Percentiles rank a stretch among this genome's conserved stretches.
These are phyloP conservation scores for Myripristis murdjan DNA, from an alignment of 2,797 vertebrate genomes.

Conservation along the genomic window DNA sequence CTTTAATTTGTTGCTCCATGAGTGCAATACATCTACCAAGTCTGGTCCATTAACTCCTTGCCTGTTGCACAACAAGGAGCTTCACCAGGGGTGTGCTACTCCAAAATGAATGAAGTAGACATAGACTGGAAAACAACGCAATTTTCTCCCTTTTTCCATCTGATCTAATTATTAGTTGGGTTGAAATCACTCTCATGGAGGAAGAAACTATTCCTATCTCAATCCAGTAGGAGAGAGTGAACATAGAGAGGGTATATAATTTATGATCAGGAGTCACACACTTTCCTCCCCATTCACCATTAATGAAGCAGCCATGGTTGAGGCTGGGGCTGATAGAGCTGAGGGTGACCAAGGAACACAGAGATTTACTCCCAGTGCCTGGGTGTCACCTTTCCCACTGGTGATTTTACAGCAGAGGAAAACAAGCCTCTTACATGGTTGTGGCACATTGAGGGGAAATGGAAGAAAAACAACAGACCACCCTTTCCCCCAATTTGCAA, in stretches of 20 bases:
- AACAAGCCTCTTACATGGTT: conserved; percentile 4
- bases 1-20: no score
- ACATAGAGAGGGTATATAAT: conserved; percentile 39
- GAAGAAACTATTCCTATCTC: conserved; percentile 22
- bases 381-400: conserved; percentile 37
- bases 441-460: background rate
- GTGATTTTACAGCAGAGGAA: conserved; percentile 7
- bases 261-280: conserved; percentile 39
- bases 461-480: background rate
- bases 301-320: conserved; percentile 27
- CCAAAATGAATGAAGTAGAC: no score
- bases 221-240: background rate
- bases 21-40: no score
- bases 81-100: no score
- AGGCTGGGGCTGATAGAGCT: background rate
- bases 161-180: conserved; percentile 44
- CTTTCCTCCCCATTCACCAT: conserved; percentile 43
- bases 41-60: no score
- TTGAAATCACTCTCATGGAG: conserved; percentile 11
- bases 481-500: background rate
- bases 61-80: no score
- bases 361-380: conserved; percentile 44
- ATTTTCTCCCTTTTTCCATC: background rate
- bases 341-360: background rate
- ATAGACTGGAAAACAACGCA: no score